Evolutionary conservation across 2,797 vertebrate genomes (phyloP), one percentile per base, ranked within the genome.

Genomic region (Synaphobranchus kaupii): DNA sequence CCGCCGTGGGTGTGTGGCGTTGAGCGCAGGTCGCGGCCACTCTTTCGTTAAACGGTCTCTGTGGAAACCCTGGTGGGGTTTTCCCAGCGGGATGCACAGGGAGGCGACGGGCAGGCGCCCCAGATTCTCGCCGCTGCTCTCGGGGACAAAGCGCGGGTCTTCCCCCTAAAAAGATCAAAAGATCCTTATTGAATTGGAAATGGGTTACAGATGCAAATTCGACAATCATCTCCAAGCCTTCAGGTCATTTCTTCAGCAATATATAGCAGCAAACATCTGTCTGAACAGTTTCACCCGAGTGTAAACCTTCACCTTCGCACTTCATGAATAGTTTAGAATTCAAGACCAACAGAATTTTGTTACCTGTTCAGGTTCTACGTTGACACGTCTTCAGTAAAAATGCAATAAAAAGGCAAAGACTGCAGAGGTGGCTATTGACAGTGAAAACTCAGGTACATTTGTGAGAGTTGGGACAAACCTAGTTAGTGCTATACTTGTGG

Each of bases 1-100:
- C 9, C 17, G 44, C 8, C 76, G 76, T 48, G 76, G 76, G 76
- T 12, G 76, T 80, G 76, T 8, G 39, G 3, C 44, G 31, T 7
- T 1, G 76, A 48, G 50, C 66, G 80, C 76, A 87, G 87, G 88
- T 83, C 47, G 80, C 87, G 82, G 76, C 28, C 63, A 87, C 88
- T 85, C 48, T 86, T 83, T 86, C 84, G 88, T 90, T 87, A 91
- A 90, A 82, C 76, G 54, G 48, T 47, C 66, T 88, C 85, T 84
- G 25, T 44, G 63, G 73, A 9, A 63, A 15, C 47, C 8, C 58
- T 28, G 68, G 15, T 2, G 15, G 82, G 88, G 84, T 10, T 68
- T 89, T 86, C 88, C 86, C 85, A 28, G 47, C 81, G 86, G 39
- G 60, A 80, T 71, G 81, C 66, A 50, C 80, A 52, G 78, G 66